Conservation (phyloP, 2,797 vertebrate species). For the Clarias pachynema region DNA sequence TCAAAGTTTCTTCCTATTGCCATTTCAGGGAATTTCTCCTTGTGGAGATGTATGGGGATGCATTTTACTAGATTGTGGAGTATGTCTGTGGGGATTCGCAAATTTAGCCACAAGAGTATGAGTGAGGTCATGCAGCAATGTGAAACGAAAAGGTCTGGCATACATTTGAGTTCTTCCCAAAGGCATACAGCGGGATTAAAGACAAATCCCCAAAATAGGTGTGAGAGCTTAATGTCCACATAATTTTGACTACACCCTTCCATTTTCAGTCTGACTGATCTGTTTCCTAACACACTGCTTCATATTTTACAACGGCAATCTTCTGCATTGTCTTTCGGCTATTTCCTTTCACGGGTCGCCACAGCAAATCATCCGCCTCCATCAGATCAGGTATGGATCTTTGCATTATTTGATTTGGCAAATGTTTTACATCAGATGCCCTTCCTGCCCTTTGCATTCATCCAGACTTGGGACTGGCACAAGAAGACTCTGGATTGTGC, state of each 20-base stretch:
- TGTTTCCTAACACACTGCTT: neutral
- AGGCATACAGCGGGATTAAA: neutral
- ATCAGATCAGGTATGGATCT: no score
- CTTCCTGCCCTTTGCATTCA: no score
- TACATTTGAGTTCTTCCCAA: neutral
- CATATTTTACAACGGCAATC: neutral
- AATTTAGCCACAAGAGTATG: neutral
- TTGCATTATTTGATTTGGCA: no score
- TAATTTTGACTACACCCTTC: neutral
- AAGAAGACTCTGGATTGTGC: no score
- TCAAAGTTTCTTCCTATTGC: no score
- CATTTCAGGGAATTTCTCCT: no score
- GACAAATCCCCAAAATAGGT: neutral
- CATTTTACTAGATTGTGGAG: neutral
- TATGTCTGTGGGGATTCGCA: neutral
- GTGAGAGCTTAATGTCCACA: neutral
- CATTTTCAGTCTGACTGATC: neutral
- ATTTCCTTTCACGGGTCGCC: no score
- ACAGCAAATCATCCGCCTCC: no score
- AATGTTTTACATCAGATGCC: no score
- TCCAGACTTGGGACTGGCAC: no score
- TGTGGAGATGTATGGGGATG: neutral
- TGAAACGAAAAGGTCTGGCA: neutral
- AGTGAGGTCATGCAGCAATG: neutral
- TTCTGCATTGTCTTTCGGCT: no score